Conservation (phyloP, 1,140 invertebrate genomes). For the Zelostemma sp. region DNA sequence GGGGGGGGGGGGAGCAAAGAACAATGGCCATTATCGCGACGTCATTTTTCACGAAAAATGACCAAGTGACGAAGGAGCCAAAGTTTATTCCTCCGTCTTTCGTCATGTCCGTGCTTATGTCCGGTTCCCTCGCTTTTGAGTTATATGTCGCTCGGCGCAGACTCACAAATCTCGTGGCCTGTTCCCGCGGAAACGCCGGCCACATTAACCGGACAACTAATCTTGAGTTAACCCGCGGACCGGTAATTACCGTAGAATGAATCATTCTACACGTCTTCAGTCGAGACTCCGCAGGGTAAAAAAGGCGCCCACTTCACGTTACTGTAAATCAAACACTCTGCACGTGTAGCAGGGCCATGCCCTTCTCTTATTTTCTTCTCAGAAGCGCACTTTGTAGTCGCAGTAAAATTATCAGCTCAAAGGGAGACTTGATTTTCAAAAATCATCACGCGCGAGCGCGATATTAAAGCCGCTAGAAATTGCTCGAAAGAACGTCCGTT, state of each 20-base stretch:
- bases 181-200: neutral
- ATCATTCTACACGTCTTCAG: constrained; percentile 51
- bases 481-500: too few relatives aligned
- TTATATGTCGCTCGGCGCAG: constrained; percentile 55
- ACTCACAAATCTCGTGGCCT: constrained; percentile 57
- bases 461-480: too few relatives aligned
- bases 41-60: neutral
- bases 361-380: neutral
- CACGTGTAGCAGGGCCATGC: neutral
- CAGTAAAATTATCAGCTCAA: neutral
- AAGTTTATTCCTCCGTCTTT: constrained; percentile 15
- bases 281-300: constrained; percentile 10
- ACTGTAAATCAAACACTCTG: constrained; percentile 34
- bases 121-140: constrained; percentile 37
- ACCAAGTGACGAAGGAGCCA: neutral
- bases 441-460: too few relatives aligned
- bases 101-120: constrained; percentile 10
- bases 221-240: constrained; percentile 48
- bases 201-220: constrained; percentile 48
- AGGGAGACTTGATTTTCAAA: neutral
- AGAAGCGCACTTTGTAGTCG: neutral
- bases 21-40: too few relatives aligned
- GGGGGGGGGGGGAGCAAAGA: too few relatives aligned
- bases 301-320: constrained; percentile 24
- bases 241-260: constrained; percentile 61